Evolutionary conservation across 2,888 invertebrate genomes (phyloP).

Genomic region (Pandemis corylana): DNA sequence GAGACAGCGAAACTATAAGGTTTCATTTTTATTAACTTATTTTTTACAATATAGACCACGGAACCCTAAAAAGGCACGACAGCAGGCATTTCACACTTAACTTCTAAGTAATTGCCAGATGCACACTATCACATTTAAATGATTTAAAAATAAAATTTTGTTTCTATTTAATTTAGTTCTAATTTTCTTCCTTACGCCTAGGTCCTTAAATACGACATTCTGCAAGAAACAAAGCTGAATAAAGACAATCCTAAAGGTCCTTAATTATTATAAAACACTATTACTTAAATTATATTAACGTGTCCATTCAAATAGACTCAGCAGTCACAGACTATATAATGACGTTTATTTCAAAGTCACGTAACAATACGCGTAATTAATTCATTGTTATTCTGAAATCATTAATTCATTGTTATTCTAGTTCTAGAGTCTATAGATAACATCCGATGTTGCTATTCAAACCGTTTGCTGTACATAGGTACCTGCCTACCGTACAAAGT

Average conservation of each 20-base stretch:
- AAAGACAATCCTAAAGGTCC: background rate
- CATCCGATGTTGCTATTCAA: background rate
- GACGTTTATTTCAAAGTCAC: background rate
- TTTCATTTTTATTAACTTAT: no score
- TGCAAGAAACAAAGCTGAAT: constrained; percentile 20
- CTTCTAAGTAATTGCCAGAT: background rate
- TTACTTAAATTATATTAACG: background rate
- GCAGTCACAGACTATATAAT: background rate
- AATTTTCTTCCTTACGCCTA: constrained; percentile 11
- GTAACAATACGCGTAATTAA: background rate
- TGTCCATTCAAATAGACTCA: background rate
- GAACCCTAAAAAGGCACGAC: background rate
- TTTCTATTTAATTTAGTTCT: constrained; percentile 13
- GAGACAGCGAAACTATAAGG: no score
- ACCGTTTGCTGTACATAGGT: background rate
- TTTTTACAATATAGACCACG: no score
- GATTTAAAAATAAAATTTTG: background rate
- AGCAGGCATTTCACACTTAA: background rate
- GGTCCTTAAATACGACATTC: constrained; percentile 16
- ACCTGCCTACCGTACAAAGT: no score
- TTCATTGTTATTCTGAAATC: background rate
- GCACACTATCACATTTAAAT: background rate
- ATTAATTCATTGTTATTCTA: background rate
- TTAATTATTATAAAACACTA: background rate
- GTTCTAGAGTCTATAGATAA: background rate